These are phyloP conservation scores for Uromys caudimaculatus DNA, from an alignment of 2,797 vertebrate species.

Conservation along the genomic window DNA sequence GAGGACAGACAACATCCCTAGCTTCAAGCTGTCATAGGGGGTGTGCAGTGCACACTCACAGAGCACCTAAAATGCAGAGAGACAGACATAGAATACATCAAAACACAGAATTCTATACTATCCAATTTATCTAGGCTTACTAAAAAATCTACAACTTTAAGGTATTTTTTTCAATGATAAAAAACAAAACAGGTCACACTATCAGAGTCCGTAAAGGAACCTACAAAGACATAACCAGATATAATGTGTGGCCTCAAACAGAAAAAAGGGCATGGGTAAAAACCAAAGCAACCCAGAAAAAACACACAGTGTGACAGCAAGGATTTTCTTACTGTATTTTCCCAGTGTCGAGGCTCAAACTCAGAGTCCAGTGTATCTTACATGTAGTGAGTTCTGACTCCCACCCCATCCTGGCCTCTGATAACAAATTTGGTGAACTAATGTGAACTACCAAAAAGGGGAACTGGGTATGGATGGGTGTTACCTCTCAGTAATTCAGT, in stretches of 20 bases:
- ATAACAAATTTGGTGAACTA: neutral
- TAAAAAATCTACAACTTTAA: neutral
- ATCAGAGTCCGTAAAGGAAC: neutral
- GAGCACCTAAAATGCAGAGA: slow-evolving; percentile 89
- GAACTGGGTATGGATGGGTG: neutral
- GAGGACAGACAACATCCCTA: slow-evolving; percentile 96
- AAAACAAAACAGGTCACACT: slow-evolving; percentile 20
- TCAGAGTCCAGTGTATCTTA: neutral
- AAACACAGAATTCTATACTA: neutral
- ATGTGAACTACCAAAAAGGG: neutral
- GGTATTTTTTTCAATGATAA: neutral
- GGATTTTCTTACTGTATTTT: neutral
- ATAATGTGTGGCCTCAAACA: neutral
- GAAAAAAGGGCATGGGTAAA: neutral
- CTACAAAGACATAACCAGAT: neutral
- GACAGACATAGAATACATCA: neutral
- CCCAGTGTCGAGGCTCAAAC: neutral
- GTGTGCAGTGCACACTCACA: slow-evolving; percentile 96
- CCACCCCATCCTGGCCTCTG: neutral
- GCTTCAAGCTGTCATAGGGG: slow-evolving; percentile 96
- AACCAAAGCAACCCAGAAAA: neutral
- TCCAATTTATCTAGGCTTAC: neutral
- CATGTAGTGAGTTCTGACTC: neutral
- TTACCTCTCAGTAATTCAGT: neutral
- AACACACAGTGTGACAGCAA: neutral